Evolutionary conservation across 2,797 vertebrate species (phyloP).

Genomic region (Dendrocincla tyrannina): DNA sequence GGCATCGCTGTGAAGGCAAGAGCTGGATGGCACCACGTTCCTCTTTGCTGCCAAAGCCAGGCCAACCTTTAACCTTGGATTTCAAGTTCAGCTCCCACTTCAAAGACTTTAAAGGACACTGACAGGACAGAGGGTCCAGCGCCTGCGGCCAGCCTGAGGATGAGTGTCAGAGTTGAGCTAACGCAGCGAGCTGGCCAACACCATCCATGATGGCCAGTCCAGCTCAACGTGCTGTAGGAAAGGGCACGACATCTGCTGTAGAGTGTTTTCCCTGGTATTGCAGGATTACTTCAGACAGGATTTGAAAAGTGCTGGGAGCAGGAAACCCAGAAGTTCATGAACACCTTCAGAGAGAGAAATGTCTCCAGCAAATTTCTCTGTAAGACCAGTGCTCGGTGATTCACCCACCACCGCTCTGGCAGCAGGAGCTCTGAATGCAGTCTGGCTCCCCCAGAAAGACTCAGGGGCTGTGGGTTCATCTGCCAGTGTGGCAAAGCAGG

Average conservation of each 20-base stretch:
- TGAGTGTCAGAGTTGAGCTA: background rate
- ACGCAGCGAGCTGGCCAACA: rapidly evolving
- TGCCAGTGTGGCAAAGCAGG: background rate
- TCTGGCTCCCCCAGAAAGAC: background rate
- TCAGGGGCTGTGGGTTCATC: background rate
- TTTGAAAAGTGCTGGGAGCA: background rate
- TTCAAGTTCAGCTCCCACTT: background rate
- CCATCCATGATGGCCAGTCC: background rate
- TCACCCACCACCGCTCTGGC: background rate
- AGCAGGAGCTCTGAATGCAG: background rate
- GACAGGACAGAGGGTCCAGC: background rate
- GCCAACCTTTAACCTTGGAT: background rate
- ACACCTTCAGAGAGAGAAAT: background rate
- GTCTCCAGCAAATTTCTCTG: background rate
- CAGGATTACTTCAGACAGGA: background rate
- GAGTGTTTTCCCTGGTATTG: background rate
- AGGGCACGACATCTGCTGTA: background rate
- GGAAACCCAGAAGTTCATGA: background rate
- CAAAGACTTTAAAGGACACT: background rate
- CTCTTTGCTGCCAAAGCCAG: background rate
- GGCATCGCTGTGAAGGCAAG: background rate
- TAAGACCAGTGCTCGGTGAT: rapidly evolving
- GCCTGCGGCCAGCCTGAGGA: background rate
- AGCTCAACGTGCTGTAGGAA: background rate
- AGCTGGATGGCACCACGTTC: background rate